These are phyloP conservation scores for Mugil cephalus DNA, from an alignment of 2,113 vertebrate species.

Conservation along the genomic window DNA sequence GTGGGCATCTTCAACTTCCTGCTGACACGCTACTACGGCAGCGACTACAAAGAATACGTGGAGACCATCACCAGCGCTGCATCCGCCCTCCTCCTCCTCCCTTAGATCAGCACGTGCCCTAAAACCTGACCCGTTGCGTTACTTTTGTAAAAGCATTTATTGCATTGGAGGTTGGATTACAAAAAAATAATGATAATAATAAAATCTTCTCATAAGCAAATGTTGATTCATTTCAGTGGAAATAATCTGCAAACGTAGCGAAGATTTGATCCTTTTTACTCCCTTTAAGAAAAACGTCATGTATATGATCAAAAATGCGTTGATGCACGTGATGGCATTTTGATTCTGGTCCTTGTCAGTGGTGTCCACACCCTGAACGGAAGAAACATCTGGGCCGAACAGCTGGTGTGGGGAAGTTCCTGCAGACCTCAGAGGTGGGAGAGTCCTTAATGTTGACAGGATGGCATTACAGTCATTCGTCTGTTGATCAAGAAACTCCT, in stretches of 20 bases:
- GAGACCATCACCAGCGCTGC: constrained; percentile 87
- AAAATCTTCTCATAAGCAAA: neutral
- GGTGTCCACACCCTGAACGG: constrained; percentile 2
- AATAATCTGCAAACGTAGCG: neutral
- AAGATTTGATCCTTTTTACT: neutral
- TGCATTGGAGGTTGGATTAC: constrained; percentile 14
- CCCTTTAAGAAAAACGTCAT: neutral
- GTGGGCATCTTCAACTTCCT: constrained; percentile 92
- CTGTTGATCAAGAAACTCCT: neutral
- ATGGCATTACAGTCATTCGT: neutral
- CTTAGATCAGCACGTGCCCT: constrained; percentile 70
- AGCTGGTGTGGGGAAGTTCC: neutral
- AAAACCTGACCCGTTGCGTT: neutral
- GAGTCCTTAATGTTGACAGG: neutral
- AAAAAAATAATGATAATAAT: constrained; percentile 32
- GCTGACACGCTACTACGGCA: constrained; percentile 82
- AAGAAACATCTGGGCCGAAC: neutral
- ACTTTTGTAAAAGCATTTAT: constrained; percentile 42
- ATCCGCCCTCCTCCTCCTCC: constrained; percentile 91
- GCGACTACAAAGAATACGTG: constrained; percentile 90
- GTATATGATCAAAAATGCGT: neutral
- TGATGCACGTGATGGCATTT: neutral
- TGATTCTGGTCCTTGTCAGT: neutral
- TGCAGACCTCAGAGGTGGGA: neutral
- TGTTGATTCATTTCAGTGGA: neutral